Base-by-base conservation (phyloP, 2,113 vertebrate species). In the Burhinus oedicnemus region DNA sequence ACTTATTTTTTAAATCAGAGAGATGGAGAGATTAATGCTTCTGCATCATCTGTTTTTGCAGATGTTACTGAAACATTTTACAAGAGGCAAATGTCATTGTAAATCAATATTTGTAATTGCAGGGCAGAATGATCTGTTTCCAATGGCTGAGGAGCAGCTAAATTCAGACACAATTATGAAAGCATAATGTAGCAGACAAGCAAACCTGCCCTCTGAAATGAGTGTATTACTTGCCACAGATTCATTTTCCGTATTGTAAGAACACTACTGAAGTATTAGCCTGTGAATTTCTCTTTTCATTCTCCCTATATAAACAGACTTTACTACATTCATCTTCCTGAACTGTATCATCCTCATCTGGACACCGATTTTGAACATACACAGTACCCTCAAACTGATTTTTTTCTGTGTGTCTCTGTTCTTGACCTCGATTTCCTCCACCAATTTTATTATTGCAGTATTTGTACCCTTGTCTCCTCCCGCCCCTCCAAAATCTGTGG, bases 61-160 rank as follows among this genome's bases (percentile, higher is more conserved):
- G 91, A 93, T 93, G 82, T 71, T 96, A 60, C 60, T 44, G 75
- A 94, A 91, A 91, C 68, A 64, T 8, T 79, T 80, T 83, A n/a
- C 29, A 88, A 83, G 58, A 74, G 78, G 68, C 75, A 95, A 92
- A 91, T 91, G 75, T 45, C 87, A 86, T 74, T 74, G 81, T 90
- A 91, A 97, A 94, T 96, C 94, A 95, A 66, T 95, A 94, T 93
- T 90, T 86, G 84, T 90, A 94, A 95, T 96, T 95, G 87, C 91
- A 93, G 62, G 66, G 49, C 66, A 93, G 89, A 97, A 77, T 69
- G 52, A 82, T 93, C 47, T 90, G 34, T 79, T 95, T 87, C 77
- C 87, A 91, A 7, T 88, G 36, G 81, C 34, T 79, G 77, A 92
- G 44, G n/a, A 92, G 51, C 55, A 92, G 49, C 78, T 94, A 65